phyloP scores from a whole-genome alignment of 2,113 vertebrate genomes.

The Cairina moschata region DNA sequence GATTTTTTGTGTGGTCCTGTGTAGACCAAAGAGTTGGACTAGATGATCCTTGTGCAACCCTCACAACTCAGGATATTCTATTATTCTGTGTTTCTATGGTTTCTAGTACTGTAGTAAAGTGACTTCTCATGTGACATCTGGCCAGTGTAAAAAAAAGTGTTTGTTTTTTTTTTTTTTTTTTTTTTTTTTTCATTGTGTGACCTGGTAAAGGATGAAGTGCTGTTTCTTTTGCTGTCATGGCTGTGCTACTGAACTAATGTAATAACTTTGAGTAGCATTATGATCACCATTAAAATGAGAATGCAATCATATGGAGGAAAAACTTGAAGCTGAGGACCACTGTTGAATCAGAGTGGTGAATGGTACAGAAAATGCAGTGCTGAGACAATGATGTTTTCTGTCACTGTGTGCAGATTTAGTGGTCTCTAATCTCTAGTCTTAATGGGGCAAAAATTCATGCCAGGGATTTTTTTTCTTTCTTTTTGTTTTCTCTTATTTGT shows the following conservation, averaged over 20 bases:
- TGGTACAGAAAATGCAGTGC: not conserved
- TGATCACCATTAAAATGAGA: not conserved
- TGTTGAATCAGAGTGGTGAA: not conserved
- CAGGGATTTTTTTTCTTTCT: not conserved
- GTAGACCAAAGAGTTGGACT: too few species aligned
- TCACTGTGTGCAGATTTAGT: not conserved
- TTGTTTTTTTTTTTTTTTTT: not conserved
- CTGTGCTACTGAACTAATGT: not conserved
- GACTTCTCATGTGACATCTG: not conserved
- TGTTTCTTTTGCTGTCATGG: not conserved
- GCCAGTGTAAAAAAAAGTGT: not conserved
- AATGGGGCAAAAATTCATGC: not conserved
- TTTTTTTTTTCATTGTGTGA: not conserved
- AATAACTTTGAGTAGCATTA: not conserved
- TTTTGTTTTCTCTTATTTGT: not conserved
- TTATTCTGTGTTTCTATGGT: not conserved
- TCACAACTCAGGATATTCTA: too few species aligned
- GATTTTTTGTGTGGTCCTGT: too few species aligned
- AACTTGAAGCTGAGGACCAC: not conserved
- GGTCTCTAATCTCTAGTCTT: not conserved
- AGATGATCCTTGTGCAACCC: too few species aligned
- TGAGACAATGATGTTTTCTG: not conserved
- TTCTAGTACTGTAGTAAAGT: not conserved
- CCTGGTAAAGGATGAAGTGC: accelerated
- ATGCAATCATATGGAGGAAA: not conserved